A percentile compares a stretch with the other conserved stretches of the same genome.
These are phyloP conservation scores for Pseudobourletiella spinata DNA, from an alignment of 1,140 invertebrate species.

Conservation along the genomic window DNA sequence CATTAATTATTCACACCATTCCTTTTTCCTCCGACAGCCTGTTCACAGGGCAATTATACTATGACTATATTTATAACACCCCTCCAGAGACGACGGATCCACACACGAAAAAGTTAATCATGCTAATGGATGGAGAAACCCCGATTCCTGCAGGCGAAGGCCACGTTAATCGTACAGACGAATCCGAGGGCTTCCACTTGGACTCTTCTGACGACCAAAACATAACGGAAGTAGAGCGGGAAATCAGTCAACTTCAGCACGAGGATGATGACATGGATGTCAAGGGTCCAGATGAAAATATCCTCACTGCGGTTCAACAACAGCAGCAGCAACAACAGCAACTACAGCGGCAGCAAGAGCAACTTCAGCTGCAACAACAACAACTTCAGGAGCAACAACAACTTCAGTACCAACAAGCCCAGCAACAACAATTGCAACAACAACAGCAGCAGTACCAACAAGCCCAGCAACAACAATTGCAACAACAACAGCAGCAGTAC, in stretches of 20 bases:
- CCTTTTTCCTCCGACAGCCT: too few species aligned
- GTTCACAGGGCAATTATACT: too few species aligned
- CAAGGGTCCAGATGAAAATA: neutral
- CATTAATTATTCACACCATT: too few species aligned
- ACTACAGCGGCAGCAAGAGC: neutral
- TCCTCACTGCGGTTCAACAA: neutral
- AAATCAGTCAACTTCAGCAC: neutral
- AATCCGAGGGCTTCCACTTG: neutral
- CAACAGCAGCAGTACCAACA: neutral
- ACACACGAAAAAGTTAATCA: neutral
- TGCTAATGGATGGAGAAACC: neutral
- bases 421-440: neutral
- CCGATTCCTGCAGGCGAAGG: neutral
- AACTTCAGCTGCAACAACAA: neutral
- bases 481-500: neutral
- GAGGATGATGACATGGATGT: neutral
- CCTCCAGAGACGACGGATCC: neutral
- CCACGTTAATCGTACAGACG: neutral
- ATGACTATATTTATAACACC: too few species aligned
- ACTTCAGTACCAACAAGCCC: neutral
- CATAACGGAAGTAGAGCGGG: neutral
- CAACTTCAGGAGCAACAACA: neutral
- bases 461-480: neutral
- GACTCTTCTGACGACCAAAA: neutral
- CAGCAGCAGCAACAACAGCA: neutral